Evolutionary conservation across 2,888 invertebrate genomes (phyloP).

Genomic region (Athrips mouffetella): DNA sequence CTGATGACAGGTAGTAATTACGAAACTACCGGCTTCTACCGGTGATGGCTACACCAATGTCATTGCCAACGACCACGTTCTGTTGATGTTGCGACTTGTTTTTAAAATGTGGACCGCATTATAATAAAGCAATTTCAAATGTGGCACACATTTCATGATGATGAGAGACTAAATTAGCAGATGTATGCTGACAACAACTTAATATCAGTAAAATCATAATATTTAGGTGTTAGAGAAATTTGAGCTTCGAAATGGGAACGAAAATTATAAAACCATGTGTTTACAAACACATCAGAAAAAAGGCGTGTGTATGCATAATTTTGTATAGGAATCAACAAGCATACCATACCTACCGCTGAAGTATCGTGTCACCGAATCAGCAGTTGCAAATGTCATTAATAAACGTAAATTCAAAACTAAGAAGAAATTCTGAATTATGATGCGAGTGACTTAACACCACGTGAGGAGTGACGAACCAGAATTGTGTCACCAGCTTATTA

Average conservation of each 20-base stretch:
- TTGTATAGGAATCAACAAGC: background rate
- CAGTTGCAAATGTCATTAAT: too few species aligned
- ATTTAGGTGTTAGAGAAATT: constrained; percentile 2
- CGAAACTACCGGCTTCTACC: constrained; percentile 46
- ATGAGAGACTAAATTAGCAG: constrained; percentile 4
- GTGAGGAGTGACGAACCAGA: too few species aligned
- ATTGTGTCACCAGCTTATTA: too few species aligned
- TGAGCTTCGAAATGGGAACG: background rate
- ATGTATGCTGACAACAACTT: constrained; percentile 1
- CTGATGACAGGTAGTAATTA: constrained; percentile 55
- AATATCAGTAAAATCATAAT: background rate
- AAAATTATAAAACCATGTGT: constrained; percentile 3
- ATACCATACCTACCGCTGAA: too few species aligned
- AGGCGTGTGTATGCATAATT: background rate
- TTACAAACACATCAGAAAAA: constrained; percentile 11
- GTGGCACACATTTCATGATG: constrained; percentile 5
- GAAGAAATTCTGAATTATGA: too few species aligned
- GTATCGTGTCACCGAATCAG: too few species aligned
- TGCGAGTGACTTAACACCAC: too few species aligned
- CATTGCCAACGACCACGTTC: constrained; percentile 34
- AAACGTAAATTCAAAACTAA: too few species aligned
- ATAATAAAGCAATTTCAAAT: constrained; percentile 12
- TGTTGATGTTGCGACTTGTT: constrained; percentile 2
- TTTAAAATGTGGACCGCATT: constrained; percentile 8
- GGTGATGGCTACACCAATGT: constrained; percentile 45